Evolutionary conservation across 2,113 vertebrate genomes (phyloP).

Genomic region (Theristicus caerulescens): DNA sequence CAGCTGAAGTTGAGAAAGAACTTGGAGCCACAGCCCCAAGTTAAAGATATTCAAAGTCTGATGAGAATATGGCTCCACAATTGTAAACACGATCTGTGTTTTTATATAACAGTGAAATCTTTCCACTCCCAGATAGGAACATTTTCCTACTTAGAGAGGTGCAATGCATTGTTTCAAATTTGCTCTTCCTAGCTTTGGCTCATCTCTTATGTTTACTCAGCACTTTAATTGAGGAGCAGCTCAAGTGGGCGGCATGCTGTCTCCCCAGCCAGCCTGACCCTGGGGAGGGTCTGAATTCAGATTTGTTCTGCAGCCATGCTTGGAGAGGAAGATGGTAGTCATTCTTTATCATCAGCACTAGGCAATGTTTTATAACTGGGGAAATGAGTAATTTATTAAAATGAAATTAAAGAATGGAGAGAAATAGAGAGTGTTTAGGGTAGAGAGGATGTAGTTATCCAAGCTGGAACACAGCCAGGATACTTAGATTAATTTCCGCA

Average conservation of each 20-base stretch:
- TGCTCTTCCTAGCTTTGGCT: background rate
- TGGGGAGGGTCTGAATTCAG: background rate
- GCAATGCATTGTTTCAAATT: background rate
- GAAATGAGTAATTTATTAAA: conserved; percentile 43
- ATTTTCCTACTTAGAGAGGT: background rate
- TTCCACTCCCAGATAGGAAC: background rate
- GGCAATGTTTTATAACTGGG: background rate
- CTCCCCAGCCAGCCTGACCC: background rate
- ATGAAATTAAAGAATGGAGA: conserved; percentile 10
- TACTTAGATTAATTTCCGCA: conserved; percentile 8
- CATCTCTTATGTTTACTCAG: background rate
- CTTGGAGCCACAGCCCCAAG: background rate
- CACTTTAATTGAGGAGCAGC: background rate
- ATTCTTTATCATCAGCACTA: background rate
- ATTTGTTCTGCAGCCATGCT: background rate
- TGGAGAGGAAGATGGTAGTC: background rate
- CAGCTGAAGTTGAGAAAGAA: background rate
- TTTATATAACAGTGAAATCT: background rate
- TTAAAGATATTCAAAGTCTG: background rate
- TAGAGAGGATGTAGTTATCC: background rate
- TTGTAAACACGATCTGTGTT: background rate
- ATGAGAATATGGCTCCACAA: background rate
- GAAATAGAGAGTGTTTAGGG: background rate
- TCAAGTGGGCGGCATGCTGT: background rate
- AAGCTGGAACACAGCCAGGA: background rate